Base-by-base conservation (phyloP, 2,113 vertebrate genomes). In the Peromyscus polionotus region DNA sequence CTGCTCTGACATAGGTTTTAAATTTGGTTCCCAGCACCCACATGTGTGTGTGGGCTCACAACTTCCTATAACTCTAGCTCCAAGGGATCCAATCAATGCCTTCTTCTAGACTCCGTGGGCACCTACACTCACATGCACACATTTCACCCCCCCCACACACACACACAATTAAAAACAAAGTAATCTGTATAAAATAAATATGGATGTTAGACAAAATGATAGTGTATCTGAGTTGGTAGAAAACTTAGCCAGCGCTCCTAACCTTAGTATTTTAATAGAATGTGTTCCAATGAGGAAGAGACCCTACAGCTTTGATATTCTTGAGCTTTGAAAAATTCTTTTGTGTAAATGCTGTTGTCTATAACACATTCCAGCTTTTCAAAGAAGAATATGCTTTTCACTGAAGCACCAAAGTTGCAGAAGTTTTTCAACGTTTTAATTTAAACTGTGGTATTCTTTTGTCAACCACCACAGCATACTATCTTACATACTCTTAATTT, bases 341-440 rank as follows among this genome's bases (percentile, higher is more conserved):
- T 92, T 59, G 17, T 63, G 45, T 51, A 86, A 61, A 36, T 80
- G 33, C 88, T 28, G 26, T 81, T 22, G 2, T 76, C 77, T 92
- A 63, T n/a, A 72, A 65, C 92, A 80, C 57, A 95, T 67, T 33
- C 61, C 39, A 73, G 28, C 16, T 39, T 92, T 94, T 94, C 86
- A 42, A 80, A 94, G 51, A 33, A 72, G 42, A 65, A 16, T 33
- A 28, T 11, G 7, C 87, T 90, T 92, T 95, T 93, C 36, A 39
- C 54, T 16, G 88, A 93, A 39, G 39, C 17, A 67, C 68, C 48
- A 39, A 73, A 73, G 51, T 31, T 26, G 17, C 24, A 12, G 39
- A 59, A n/a, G n/a, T 16, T 39, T n/a, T 88, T 57, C 68, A 59
- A 9, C 28, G 14, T 39, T 88, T 90, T 94, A 91, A 88, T 88